These are phyloP conservation scores for Trisateles emortualis DNA, from an alignment of 2,888 invertebrate species.

Conservation along the genomic window DNA sequence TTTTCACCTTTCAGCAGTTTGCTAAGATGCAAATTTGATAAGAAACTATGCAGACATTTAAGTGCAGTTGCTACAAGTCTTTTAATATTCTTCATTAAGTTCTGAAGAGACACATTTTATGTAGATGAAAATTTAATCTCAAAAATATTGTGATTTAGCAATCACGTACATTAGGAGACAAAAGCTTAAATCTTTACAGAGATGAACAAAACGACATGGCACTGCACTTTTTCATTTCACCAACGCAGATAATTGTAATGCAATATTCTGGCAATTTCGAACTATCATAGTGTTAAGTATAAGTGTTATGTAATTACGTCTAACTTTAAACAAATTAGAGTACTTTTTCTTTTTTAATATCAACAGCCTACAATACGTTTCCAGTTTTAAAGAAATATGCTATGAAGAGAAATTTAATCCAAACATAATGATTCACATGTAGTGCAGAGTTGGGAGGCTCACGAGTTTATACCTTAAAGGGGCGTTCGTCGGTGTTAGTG, in stretches of 20 bases:
- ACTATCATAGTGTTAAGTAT: too few relatives aligned
- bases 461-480: constrained; percentile 40
- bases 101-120: not conserved
- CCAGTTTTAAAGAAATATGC: constrained; percentile 24
- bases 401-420: constrained; percentile 37
- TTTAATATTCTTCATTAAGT: not conserved
- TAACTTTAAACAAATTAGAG: too few relatives aligned
- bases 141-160: too few relatives aligned
- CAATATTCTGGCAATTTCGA: too few relatives aligned
- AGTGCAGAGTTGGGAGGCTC: constrained; percentile 24
- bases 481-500: constrained; percentile 27
- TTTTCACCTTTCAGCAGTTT: constrained; percentile 68
- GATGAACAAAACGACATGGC: too few relatives aligned
- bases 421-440: constrained; percentile 31
- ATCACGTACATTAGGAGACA: too few relatives aligned
- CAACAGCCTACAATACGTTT: not conserved
- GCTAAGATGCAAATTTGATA: constrained; percentile 63
- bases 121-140: too few relatives aligned
- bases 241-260: too few relatives aligned
- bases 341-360: too few relatives aligned
- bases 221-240: too few relatives aligned
- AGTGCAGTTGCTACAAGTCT: constrained; percentile 18
- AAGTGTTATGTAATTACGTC: too few relatives aligned
- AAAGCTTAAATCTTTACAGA: too few relatives aligned
- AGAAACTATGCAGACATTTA: constrained; percentile 33